Conservation (phyloP, 2,113 vertebrate genomes). For the Clarias macrocephalus region DNA sequence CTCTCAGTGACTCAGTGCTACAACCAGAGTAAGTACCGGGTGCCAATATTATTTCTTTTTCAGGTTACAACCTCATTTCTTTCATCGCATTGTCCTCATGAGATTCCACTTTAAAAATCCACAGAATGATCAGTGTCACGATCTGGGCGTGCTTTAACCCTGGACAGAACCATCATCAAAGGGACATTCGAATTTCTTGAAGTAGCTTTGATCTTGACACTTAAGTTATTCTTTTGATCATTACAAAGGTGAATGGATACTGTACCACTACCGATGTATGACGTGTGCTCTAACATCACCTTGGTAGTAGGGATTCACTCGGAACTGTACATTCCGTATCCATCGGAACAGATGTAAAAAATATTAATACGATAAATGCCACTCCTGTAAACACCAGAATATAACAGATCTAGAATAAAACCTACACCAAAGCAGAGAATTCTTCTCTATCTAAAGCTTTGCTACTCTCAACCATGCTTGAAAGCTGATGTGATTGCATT, state of each 20-base stretch:
- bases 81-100: neutral
- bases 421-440: neutral
- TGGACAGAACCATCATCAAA: neutral
- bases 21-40: constrained; percentile 22
- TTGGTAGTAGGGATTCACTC: neutral
- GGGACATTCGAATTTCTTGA: neutral
- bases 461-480: neutral
- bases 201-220: neutral
- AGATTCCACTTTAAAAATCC: neutral
- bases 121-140: neutral
- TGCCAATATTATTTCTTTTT: neutral
- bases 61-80: neutral
- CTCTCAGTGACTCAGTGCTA: constrained; percentile 12
- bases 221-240: neutral
- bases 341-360: neutral
- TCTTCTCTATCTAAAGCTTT: neutral
- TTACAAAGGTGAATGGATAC: neutral
- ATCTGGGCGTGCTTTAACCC: neutral
- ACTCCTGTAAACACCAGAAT: neutral
- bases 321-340: neutral
- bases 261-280: no score
- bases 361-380: neutral
- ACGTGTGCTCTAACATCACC: neutral
- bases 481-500: neutral
- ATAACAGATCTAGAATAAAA: neutral